Evolutionary conservation across 2,888 invertebrate genomes (phyloP).

Genomic region (Sylvicola fuscatus): DNA sequence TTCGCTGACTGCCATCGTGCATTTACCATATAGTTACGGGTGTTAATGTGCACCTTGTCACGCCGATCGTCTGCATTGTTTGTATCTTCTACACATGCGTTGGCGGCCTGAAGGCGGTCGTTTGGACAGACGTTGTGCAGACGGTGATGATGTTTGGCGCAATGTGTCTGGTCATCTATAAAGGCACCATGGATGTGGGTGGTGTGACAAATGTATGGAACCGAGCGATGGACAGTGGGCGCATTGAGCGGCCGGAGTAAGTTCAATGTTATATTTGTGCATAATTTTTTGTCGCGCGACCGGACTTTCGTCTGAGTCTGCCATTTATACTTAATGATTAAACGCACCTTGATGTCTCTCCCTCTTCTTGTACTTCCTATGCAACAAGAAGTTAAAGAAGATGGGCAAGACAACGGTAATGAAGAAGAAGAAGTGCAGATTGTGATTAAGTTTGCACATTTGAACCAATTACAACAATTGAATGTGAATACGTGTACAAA

Average conservation of each 20-base stretch:
- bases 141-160: constrained; percentile 45
- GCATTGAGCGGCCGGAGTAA: constrained; percentile 39
- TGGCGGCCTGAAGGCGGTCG: constrained; percentile 44
- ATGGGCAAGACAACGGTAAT: too few relatives aligned
- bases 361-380: too few relatives aligned
- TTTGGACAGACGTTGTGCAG: constrained; percentile 54
- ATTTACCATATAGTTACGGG: constrained; percentile 38
- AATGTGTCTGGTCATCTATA: constrained; percentile 40
- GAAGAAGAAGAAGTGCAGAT: too few relatives aligned
- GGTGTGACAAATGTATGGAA: constrained; percentile 35
- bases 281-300: not conserved
- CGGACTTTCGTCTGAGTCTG: not conserved
- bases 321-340: too few relatives aligned
- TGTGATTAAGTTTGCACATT: too few relatives aligned
- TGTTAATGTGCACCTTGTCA: constrained; percentile 49
- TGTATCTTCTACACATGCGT: constrained; percentile 64
- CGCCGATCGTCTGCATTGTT: constrained; percentile 50
- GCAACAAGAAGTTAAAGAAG: too few relatives aligned
- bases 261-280: constrained; percentile 8
- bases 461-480: too few relatives aligned
- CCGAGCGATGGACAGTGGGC: constrained; percentile 33
- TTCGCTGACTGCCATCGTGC: constrained; percentile 7
- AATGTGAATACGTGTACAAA: too few relatives aligned
- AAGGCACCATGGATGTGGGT: constrained; percentile 42
- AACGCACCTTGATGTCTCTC: too few relatives aligned